phyloP scores from a whole-genome alignment of 2,113 vertebrate genomes.

The Accipiter virgatus region DNA sequence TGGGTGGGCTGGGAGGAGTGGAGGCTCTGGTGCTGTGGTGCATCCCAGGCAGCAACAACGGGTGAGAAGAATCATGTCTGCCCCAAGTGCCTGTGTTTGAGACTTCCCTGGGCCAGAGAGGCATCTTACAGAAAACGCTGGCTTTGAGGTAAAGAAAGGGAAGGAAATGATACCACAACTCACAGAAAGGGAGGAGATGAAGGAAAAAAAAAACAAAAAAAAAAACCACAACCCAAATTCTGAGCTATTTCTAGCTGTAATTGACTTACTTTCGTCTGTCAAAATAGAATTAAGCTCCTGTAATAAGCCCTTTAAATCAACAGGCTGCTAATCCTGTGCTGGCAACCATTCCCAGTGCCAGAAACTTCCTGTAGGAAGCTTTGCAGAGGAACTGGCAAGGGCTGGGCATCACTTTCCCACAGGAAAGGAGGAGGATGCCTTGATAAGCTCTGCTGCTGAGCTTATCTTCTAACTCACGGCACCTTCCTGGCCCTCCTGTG shows the following conservation, averaged over 20 bases:
- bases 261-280: conserved; percentile 73
- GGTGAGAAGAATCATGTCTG: background rate
- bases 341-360: conserved; percentile 11
- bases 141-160: background rate
- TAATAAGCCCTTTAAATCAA: conserved; percentile 77
- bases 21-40: background rate
- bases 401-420: background rate
- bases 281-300: conserved; percentile 75
- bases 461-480: background rate
- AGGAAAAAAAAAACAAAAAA: background rate
- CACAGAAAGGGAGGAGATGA: background rate
- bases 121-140: background rate
- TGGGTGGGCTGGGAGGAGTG: background rate
- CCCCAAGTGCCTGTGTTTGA: background rate
- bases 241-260: conserved; percentile 69
- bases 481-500: background rate
- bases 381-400: background rate
- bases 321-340: conserved; percentile 67
- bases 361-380: conserved; percentile 8
- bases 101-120: background rate
- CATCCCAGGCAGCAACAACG: background rate
- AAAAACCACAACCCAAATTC: background rate
- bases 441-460: background rate
- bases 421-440: background rate
- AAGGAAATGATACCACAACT: background rate